A percentile compares a stretch with the other conserved stretches of the same genome.
phyloP scores from a whole-genome alignment of 2,113 vertebrate species.

The Heteronetta atricapilla region DNA sequence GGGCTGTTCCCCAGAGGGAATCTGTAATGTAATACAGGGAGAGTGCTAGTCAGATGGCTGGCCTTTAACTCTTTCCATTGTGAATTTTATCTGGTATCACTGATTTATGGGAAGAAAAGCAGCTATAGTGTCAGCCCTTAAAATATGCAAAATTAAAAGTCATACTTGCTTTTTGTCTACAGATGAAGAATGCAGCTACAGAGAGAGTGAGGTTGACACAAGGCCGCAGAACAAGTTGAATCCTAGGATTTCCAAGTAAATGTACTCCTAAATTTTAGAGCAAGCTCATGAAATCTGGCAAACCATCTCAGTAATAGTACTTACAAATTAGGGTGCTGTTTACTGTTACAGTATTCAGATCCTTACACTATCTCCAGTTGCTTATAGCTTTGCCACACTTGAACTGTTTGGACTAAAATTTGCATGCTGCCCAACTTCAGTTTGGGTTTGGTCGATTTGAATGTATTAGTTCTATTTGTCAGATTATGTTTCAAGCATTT shows the following conservation, averaged over 20 bases:
- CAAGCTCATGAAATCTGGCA: background rate
- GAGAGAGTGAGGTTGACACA: background rate
- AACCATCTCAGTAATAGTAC: background rate
- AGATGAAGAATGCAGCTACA: background rate
- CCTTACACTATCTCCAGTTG: background rate
- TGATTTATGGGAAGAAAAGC: background rate
- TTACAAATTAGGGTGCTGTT: background rate
- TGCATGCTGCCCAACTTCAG: background rate
- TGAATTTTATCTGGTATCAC: background rate
- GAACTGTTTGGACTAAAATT: background rate
- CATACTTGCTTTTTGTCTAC: background rate
- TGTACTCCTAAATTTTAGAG: background rate
- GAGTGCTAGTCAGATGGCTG: background rate
- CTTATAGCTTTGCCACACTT: background rate
- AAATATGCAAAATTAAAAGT: background rate
- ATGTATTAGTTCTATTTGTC: background rate
- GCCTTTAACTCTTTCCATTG: background rate
- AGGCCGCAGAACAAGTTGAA: background rate
- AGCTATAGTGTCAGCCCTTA: background rate
- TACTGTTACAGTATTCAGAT: background rate
- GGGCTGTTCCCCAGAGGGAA: background rate
- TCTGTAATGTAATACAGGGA: background rate
- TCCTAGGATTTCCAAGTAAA: background rate
- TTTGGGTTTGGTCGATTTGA: background rate
- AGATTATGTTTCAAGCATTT: background rate